Conservation (phyloP, 2,797 vertebrate species). For the Acipenser transmontanus region DNA sequence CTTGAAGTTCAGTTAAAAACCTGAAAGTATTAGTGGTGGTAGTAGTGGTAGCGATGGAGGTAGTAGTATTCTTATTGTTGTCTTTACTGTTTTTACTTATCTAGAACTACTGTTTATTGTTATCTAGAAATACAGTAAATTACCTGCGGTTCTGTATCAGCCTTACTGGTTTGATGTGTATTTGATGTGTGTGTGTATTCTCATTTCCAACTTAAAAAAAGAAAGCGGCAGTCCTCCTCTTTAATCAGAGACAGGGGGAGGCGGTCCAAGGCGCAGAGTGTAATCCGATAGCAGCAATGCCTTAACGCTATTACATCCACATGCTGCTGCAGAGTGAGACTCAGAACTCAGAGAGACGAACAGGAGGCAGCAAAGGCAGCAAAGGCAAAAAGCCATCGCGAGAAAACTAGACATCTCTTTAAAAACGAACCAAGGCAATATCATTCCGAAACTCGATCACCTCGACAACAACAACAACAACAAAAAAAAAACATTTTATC, state of each 20-base stretch:
- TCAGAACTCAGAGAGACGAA: conserved; percentile 3
- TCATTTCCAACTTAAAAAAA: conserved; percentile 28
- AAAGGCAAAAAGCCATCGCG: conserved; percentile 11
- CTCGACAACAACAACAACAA: no score
- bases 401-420: not conserved
- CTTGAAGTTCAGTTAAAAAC: no score
- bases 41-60: no score
- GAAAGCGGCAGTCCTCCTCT: conserved; percentile 36
- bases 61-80: not conserved
- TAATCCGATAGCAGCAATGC: conserved; percentile 72
- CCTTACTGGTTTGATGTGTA: conserved; percentile 13
- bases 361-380: conserved; percentile 24
- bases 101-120: conserved; percentile 8
- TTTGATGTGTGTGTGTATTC: conserved; percentile 16
- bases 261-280: conserved; percentile 71
- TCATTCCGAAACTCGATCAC: no score
- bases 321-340: conserved; percentile 42
- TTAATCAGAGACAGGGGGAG: conserved; percentile 60
- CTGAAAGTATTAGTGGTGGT: no score
- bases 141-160: conserved; percentile 17
- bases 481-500: no score
- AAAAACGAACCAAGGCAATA: no score
- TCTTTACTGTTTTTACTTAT: conserved; percentile 15
- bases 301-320: conserved; percentile 62
- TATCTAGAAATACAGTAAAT: conserved; percentile 20